Conservation (phyloP, 2,797 vertebrate genomes). For the Xerus rutilus region DNA sequence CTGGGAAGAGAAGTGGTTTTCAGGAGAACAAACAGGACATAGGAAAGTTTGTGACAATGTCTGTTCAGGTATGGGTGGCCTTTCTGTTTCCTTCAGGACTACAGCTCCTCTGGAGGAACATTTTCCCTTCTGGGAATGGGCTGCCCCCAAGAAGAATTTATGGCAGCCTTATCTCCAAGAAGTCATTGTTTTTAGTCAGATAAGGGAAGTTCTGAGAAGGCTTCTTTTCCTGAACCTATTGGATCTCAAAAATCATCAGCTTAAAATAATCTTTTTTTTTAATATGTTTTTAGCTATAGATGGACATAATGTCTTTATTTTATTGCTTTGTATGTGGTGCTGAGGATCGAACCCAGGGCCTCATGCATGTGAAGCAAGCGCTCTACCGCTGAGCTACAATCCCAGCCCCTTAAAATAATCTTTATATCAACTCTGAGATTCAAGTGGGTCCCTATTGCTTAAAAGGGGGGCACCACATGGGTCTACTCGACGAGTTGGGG, state of each 20-base stretch:
- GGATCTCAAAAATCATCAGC: not conserved
- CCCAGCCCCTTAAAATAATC: not conserved
- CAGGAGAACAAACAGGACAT: not conserved
- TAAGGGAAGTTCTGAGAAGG: not conserved
- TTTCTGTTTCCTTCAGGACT: not conserved
- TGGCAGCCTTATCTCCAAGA: not conserved
- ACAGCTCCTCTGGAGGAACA: not conserved
- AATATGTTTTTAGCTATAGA: no score
- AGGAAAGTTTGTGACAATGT: not conserved
- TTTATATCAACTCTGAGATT: not conserved
- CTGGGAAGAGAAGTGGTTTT: conserved; percentile 39
- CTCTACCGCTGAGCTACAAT: no score
- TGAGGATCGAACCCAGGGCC: no score
- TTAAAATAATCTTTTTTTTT: not conserved
- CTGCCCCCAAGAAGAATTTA: not conserved
- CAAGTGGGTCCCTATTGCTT: not conserved
- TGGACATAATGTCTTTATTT: no score
- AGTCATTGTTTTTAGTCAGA: not conserved
- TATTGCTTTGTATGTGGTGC: no score
- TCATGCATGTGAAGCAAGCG: no score
- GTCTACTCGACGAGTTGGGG: no score
- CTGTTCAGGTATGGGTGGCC: not conserved
- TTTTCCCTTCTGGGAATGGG: not conserved
- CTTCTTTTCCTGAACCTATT: not conserved
- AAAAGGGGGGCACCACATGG: no score